phyloP scores from a whole-genome alignment of 2,113 vertebrate genomes.

The Uria aalge region DNA sequence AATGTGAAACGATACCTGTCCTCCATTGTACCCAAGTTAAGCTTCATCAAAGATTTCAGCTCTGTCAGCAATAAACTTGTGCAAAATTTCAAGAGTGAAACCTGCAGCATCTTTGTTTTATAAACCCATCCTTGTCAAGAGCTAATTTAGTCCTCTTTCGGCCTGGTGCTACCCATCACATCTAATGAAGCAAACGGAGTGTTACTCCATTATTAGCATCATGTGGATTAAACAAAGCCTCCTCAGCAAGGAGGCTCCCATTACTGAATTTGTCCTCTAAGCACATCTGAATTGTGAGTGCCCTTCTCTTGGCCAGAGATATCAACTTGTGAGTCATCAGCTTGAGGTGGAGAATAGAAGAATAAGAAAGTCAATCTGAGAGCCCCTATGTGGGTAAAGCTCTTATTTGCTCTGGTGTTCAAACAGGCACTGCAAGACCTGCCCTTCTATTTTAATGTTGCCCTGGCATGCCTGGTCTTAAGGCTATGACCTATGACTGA shows the following conservation, averaged over 20 bases:
- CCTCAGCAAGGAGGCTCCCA: neutral
- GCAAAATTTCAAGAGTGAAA: neutral
- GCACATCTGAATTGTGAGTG: neutral
- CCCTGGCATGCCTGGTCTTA: neutral
- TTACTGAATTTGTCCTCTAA: neutral
- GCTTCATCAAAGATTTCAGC: neutral
- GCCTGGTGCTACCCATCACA: neutral
- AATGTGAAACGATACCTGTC: neutral
- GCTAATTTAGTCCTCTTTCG: neutral
- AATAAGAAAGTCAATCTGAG: neutral
- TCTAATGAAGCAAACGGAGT: neutral
- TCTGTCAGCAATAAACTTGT: neutral
- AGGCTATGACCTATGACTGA: neutral
- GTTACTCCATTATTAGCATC: neutral
- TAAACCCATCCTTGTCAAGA: neutral
- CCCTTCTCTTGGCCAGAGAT: neutral
- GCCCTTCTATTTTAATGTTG: neutral
- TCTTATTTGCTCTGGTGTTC: neutral
- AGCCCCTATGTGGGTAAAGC: neutral
- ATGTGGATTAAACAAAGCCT: neutral
- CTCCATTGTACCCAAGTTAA: neutral
- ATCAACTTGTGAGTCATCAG: neutral
- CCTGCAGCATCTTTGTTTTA: neutral
- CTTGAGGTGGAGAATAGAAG: neutral
- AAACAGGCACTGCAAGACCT: neutral